phyloP scores from a whole-genome alignment of 1,140 invertebrate genomes.

The Neodiprion fabricii region DNA sequence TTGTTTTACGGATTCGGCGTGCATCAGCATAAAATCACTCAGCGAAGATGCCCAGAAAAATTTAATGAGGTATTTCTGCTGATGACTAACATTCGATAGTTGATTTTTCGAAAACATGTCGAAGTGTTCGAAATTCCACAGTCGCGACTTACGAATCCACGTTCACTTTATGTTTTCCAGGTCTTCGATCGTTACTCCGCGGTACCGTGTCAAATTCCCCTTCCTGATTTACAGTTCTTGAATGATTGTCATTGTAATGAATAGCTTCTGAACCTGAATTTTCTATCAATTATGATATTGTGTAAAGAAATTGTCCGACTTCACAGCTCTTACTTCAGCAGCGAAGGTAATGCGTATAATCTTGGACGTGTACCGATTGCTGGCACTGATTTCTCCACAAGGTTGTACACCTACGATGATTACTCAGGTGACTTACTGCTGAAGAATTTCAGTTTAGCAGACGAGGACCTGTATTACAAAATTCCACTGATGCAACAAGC shows the following conservation, averaged over 20 bases:
- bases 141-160: too few species aligned
- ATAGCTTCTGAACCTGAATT: background rate
- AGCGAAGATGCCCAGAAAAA: constrained; percentile 63
- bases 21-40: constrained; percentile 75
- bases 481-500: constrained; percentile 51
- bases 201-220: too few species aligned
- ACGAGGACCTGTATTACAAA: constrained; percentile 57
- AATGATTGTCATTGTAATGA: constrained; percentile 20
- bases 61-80: constrained; percentile 64
- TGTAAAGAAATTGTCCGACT: constrained; percentile 18
- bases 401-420: constrained; percentile 76
- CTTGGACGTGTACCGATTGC: constrained; percentile 71
- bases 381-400: constrained; percentile 75
- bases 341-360: constrained; percentile 68
- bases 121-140: too few species aligned
- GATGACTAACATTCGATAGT: too few species aligned
- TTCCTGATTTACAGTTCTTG: background rate
- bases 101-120: too few species aligned
- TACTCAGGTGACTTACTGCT: constrained; percentile 41
- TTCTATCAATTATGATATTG: constrained; percentile 9
- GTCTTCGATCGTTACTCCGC: too few species aligned
- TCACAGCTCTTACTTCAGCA: constrained; percentile 53
- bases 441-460: constrained; percentile 46
- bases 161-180: too few species aligned
- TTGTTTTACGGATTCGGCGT: constrained; percentile 85